phyloP scores from a whole-genome alignment of 1,140 invertebrate species.

The Laodelphax striatellus region DNA sequence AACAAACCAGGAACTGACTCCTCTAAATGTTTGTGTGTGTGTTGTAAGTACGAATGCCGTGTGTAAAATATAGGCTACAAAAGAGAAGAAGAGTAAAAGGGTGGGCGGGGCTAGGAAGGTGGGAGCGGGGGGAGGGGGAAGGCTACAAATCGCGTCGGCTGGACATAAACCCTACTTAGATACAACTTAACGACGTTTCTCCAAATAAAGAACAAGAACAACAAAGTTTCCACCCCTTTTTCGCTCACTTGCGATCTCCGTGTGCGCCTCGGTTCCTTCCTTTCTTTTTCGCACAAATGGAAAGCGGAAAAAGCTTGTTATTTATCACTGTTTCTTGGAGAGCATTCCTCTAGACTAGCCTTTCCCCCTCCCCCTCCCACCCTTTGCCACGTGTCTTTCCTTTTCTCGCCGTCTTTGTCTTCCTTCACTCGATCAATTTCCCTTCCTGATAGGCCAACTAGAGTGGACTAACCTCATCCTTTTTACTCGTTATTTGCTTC shows the following conservation, averaged over 20 bases:
- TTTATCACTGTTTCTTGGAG: conserved; percentile 12
- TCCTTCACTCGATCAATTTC: too few species aligned
- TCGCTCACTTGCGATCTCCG: too few species aligned
- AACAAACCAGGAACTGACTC: too few species aligned
- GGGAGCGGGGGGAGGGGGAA: not conserved
- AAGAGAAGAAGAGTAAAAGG: not conserved
- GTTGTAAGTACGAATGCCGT: not conserved
- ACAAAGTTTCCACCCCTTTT: conserved; percentile 17
- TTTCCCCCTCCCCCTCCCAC: too few species aligned
- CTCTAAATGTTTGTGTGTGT: too few species aligned
- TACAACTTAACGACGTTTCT: conserved; percentile 21
- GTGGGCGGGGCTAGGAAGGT: not conserved
- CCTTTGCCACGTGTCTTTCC: too few species aligned
- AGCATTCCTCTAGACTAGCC: too few species aligned
- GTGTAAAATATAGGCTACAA: not conserved
- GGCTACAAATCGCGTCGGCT: conserved; percentile 15
- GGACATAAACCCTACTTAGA: conserved; percentile 21
- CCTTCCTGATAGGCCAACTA: too few species aligned
- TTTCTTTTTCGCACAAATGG: conserved; percentile 17
- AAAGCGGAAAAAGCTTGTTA: conserved; percentile 23
- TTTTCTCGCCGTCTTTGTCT: too few species aligned
- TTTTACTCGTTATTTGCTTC: too few species aligned
- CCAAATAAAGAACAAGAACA: conserved; percentile 20
- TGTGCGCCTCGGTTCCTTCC: too few species aligned
- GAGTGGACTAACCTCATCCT: too few species aligned